These are phyloP conservation scores for Corticium candelabrum DNA, from an alignment of 37 sponge, comb jelly and placozoan genomes.

Conservation along the genomic window DNA sequence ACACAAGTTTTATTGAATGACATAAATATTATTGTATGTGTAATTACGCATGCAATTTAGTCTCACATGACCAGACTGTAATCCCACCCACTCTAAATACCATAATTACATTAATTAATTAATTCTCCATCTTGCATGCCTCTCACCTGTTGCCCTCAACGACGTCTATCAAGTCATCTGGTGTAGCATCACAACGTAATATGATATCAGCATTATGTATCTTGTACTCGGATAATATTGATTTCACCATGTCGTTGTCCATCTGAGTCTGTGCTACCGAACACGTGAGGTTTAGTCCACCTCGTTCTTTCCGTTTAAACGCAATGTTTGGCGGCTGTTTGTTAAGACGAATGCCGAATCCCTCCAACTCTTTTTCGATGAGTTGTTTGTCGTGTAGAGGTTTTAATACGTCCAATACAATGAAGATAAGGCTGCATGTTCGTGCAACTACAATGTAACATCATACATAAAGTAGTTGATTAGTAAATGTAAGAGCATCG, in stretches of 20 bases:
- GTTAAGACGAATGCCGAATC: constrained; percentile 93
- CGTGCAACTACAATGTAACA: constrained; percentile 53
- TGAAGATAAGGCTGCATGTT: constrained; percentile 93
- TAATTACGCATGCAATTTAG: too few species aligned
- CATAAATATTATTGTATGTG: too few species aligned
- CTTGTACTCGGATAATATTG: constrained; percentile 85
- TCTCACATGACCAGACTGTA: too few species aligned
- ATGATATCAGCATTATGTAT: constrained; percentile 97
- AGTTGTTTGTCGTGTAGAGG: constrained; percentile 91
- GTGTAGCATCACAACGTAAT: constrained; percentile 85
- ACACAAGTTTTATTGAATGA: too few species aligned
- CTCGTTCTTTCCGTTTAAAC: constrained; percentile 91
- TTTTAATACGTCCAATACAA: constrained; percentile 94
- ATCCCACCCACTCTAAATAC: too few species aligned
- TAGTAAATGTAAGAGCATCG: background rate
- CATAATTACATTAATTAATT: too few species aligned
- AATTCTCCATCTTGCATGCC: too few species aligned
- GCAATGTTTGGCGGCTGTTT: constrained; percentile 87
- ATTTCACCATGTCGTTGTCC: constrained; percentile 64
- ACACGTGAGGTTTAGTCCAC: constrained; percentile 86
- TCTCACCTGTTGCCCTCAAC: constrained; percentile 91
- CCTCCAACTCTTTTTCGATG: constrained; percentile 92
- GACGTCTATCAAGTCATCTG: constrained; percentile 95
- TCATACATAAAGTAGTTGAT: background rate
- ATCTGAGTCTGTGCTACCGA: constrained; percentile 61